Evolutionary conservation across 2,888 invertebrate species (phyloP).

Genomic region (Auanema sp.): DNA sequence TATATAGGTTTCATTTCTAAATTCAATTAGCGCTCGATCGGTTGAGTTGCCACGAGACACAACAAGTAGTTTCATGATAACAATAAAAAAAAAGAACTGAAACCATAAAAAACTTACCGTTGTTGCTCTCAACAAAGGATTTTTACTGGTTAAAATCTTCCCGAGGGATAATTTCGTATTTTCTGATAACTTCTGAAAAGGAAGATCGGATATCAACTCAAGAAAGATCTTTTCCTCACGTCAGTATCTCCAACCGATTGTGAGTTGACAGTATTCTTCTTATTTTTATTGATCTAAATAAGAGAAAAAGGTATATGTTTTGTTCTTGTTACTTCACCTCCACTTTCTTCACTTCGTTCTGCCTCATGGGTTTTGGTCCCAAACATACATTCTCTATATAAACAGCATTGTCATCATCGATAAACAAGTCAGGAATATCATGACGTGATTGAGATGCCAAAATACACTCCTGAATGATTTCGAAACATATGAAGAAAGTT

Average conservation of each 20-base stretch:
- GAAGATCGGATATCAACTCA: no score
- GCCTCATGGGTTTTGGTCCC: constrained; percentile 22
- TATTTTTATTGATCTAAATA: background rate
- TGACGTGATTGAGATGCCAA: constrained; percentile 44
- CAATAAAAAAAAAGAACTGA: background rate
- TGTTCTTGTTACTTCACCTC: constrained; percentile 7
- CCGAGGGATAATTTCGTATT: no score
- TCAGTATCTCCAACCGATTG: no score
- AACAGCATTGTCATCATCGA: constrained; percentile 48
- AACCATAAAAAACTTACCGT: constrained; percentile 2
- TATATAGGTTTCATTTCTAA: no score
- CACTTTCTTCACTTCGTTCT: constrained; percentile 10
- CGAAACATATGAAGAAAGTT: background rate
- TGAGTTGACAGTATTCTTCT: no score
- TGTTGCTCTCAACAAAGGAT: no score
- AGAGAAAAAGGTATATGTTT: background rate
- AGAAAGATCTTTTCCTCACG: no score
- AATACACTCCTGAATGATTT: constrained; percentile 42
- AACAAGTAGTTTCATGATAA: constrained; percentile 15
- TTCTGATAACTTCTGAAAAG: no score
- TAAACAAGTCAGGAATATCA: constrained; percentile 47
- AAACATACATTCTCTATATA: constrained; percentile 47
- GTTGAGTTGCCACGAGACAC: constrained; percentile 16
- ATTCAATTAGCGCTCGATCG: background rate
- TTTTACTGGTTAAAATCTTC: no score